phyloP scores from a whole-genome alignment of 2,888 invertebrate genomes.

The Tetanocera ferruginea region DNA sequence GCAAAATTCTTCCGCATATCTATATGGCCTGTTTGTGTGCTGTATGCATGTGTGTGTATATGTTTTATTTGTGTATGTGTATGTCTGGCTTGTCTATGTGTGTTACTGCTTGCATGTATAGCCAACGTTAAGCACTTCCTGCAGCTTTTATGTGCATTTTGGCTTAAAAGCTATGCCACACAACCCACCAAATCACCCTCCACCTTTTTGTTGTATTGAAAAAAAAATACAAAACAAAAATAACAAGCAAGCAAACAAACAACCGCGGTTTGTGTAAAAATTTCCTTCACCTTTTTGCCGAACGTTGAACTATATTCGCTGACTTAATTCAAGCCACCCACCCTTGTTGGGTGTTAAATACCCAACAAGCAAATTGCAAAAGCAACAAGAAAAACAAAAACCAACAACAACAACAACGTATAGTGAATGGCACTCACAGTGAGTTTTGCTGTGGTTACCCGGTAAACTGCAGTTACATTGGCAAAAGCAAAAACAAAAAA shows the following conservation, averaged over 20 bases:
- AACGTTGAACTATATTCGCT: constrained; percentile 49
- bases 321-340: constrained; percentile 31
- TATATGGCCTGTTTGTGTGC: background rate
- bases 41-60: background rate
- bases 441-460: background rate
- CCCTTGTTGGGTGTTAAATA: too few relatives aligned
- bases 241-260: constrained; percentile 25
- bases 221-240: background rate
- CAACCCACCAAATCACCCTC: background rate
- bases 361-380: constrained; percentile 27
- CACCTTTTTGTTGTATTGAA: background rate
- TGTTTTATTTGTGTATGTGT: background rate
- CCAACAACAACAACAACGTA: constrained; percentile 7
- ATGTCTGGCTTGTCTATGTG: too few relatives aligned
- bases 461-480: constrained; percentile 7
- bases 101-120: background rate
- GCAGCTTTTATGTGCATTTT: background rate
- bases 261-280: constrained; percentile 36
- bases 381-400: constrained; percentile 8
- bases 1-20: constrained; percentile 26
- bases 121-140: constrained; percentile 29
- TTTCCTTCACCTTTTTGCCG: constrained; percentile 52
- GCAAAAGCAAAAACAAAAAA: background rate
- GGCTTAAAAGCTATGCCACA: background rate
- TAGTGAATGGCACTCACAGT: constrained; percentile 4